phyloP scores from a whole-genome alignment of 2,888 invertebrate genomes.

The Tetrapedia diversipes region DNA sequence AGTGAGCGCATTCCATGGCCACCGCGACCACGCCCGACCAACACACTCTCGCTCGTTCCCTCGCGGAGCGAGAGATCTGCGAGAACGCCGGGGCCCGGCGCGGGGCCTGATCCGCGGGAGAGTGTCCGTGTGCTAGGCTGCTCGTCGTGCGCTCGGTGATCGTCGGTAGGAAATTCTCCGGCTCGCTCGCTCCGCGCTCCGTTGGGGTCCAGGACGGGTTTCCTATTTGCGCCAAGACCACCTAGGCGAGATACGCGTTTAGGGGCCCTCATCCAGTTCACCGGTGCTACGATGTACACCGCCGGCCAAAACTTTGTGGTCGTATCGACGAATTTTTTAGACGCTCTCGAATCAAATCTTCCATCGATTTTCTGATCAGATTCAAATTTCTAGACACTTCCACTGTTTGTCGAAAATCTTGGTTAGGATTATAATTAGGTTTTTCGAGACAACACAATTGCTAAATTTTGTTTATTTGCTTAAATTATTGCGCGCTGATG shows the following conservation, averaged over 20 bases:
- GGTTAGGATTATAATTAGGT: too few species aligned
- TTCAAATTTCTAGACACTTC: too few species aligned
- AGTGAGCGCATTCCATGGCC: constrained; percentile 83
- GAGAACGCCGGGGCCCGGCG: constrained; percentile 57
- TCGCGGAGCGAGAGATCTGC: constrained; percentile 25
- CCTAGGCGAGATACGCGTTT: constrained; percentile 62
- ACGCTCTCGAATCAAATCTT: too few species aligned
- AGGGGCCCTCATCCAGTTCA: constrained; percentile 43
- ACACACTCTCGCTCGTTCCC: constrained; percentile 70
- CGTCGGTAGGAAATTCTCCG: constrained; percentile 58
- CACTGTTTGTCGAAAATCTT: too few species aligned
- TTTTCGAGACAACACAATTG: too few species aligned
- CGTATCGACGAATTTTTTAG: too few species aligned
- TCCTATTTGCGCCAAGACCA: constrained; percentile 61
- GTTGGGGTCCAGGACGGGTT: constrained; percentile 60
- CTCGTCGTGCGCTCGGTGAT: constrained; percentile 38
- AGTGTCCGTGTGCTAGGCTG: constrained; percentile 47
- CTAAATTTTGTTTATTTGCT: too few species aligned
- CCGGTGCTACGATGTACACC: constrained; percentile 30
- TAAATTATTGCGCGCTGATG: too few species aligned
- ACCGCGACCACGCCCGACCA: constrained; percentile 82
- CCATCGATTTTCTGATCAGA: too few species aligned
- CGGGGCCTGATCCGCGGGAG: constrained; percentile 52
- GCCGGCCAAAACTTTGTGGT: too few species aligned
- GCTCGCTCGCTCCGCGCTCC: constrained; percentile 38